Base-by-base conservation (phyloP, 1,140 invertebrate genomes). In the Linepithema humile region DNA sequence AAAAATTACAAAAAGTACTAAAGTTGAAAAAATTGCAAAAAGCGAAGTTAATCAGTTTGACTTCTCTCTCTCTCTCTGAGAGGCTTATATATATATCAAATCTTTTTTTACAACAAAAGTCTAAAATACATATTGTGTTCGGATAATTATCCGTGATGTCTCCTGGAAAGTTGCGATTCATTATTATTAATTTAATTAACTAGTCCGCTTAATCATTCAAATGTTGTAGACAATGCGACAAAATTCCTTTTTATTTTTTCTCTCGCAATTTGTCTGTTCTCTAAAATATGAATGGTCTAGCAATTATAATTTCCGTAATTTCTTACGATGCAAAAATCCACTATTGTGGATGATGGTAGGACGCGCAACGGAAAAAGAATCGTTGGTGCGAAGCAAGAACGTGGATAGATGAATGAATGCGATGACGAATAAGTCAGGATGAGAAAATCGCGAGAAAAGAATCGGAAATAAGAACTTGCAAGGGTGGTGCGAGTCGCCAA, bases 371-470 rank as follows among this genome's bases (percentile, higher is more conserved):
- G 74, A 85, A 73, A 84, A 87, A 72, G 62, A 55, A 20, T 43
- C 23, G 62, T 40, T 40, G 62, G 43, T n/a, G 69, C 20, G 62
- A 82, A 89, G 45, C 43, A 67, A 84, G 32, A 77, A 88, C 78
- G 59, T 75, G 78, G 80, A 80, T 72, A 77, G 82, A 89, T 82
- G 77, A 90, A 85, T 87, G 77, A 83, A 69, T 43, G 70, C 60
- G 60, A 26, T 60, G 65, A 35, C 60, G 67, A 73, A 48, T 53
- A 5, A 40, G 26, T 40, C 38, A 38, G 48, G 48, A 0, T 29
- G 38, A 29, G 20, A 48, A 40, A 67, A 38, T n/a, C n/a, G 32
- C n/a, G 57, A 85, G 72, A 53, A 67, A 10, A n/a, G n/a, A 32
- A 50, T 4, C n/a, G 29, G 45, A 57, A 83, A 85, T 75, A 89